These are phyloP conservation scores for Puma concolor DNA, from an alignment of 2,113 vertebrate species.

Conservation along the genomic window DNA sequence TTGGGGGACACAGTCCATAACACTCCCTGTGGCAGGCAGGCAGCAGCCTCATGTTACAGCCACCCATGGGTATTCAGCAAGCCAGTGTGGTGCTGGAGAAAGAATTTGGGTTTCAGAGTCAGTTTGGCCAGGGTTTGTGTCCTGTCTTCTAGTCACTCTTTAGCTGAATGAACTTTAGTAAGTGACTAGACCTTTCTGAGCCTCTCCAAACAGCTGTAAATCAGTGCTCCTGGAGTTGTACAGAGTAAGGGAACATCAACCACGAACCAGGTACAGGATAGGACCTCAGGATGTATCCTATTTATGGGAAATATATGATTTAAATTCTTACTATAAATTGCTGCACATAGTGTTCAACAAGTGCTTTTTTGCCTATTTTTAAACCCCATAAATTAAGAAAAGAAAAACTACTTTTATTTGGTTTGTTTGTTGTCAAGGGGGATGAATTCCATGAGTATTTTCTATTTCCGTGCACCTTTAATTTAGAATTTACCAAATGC, in stretches of 20 bases:
- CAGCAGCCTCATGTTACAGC: neutral
- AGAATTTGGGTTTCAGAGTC: neutral
- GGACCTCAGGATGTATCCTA: neutral
- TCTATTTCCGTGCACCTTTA: neutral
- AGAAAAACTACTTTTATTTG: neutral
- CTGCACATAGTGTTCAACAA: neutral
- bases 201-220: neutral
- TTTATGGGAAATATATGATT: neutral
- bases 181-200: neutral
- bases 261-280: neutral
- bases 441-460: neutral
- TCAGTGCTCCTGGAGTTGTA: neutral
- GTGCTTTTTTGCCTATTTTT: neutral
- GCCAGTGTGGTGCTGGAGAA: neutral
- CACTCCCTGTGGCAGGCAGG: neutral
- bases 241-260: neutral
- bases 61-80: neutral
- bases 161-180: neutral
- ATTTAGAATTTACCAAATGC: neutral
- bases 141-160: neutral
- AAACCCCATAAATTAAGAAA: neutral
- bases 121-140: neutral
- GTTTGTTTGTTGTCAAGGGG: neutral
- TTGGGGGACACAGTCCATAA: neutral
- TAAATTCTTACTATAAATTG: neutral